Evolutionary conservation across 2,888 invertebrate genomes (phyloP), one percentile per base, ranked within the genome.

Genomic region (Oligia fasciuncula): DNA sequence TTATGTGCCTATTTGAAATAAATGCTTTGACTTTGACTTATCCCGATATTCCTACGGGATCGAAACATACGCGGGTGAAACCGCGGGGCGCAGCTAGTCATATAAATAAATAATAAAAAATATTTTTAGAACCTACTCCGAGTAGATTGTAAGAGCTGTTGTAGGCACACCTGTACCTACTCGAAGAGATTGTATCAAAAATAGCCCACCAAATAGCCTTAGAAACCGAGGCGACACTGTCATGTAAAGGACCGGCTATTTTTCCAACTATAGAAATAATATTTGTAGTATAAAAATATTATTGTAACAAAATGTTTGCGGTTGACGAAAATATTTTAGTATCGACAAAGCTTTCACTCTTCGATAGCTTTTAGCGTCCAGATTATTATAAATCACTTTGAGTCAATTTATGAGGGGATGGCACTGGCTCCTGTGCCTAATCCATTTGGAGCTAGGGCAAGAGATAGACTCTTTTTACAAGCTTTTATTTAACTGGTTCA

Each of bases 111-210:
- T 54, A 54, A 62, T 1, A 14, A 71, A 29, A 63, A 66, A 79
- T 77, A 71, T 77, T 83, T 83, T 49, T 73, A 43, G 54, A 46
- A 40, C 60, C 57, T 60, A 54, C 60, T 72, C 35, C 17, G 43
- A 75, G 43, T 75, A 60, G 43, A 84, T 79, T 71, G 79, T 63
- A n/a, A 35, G 4, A 74, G 66, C 49, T 73, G 35, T 83, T 63
- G 73, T 40, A 23, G 67, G 43, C n/a, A 54, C 67, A 75, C 51
- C 46, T 54, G 46, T 72, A 54, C n/a, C n/a, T 60, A 60, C 62
- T 57, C 17, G 19, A 79, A 72, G 60, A 35, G 71, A 72, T 23
- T 66, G 79, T 83, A 77, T 76, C 63, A 70, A 79, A 80, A 83
- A 86, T 80, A 81, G 70, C 62, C 40, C 40, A 57, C 14, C 23